Conservation (phyloP, 1,140 invertebrate genomes). For the Diploscapter pachys region DNA sequence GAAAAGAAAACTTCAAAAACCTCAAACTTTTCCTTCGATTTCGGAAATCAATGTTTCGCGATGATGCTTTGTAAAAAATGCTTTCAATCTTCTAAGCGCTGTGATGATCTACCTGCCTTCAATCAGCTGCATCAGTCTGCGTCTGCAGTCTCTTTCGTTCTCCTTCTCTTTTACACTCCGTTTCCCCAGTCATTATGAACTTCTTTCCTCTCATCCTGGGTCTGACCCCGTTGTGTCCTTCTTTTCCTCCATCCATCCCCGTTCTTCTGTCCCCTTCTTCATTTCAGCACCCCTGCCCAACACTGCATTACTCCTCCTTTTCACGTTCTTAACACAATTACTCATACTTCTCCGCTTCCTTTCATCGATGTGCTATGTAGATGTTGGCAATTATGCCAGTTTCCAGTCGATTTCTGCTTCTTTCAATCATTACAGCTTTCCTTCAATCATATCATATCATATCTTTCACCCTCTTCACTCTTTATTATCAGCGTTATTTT, state of each 20-base stretch:
- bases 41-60: too few relatives aligned
- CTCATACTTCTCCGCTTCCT: not conserved
- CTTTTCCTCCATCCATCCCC: constrained; percentile 9
- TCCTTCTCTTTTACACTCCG: not conserved
- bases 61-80: too few relatives aligned
- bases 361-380: not conserved
- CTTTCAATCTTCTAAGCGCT: too few relatives aligned
- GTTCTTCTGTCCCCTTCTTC: not conserved
- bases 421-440: not conserved
- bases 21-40: too few relatives aligned
- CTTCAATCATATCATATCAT: not conserved
- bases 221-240: not conserved
- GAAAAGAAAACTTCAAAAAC: too few relatives aligned
- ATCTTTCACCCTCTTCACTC: too few relatives aligned
- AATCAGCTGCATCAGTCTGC: not conserved
- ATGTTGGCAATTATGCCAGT: not conserved
- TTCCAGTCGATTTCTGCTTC: not conserved
- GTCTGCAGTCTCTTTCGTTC: not conserved
- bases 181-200: not conserved
- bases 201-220: not conserved
- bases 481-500: too few relatives aligned
- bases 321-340: not conserved
- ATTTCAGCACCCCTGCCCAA: not conserved
- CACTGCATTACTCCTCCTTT: constrained; percentile 1
- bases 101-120: too few relatives aligned